Evolutionary conservation across 2,888 invertebrate species (phyloP).

Genomic region (Xestia ashworthii): DNA sequence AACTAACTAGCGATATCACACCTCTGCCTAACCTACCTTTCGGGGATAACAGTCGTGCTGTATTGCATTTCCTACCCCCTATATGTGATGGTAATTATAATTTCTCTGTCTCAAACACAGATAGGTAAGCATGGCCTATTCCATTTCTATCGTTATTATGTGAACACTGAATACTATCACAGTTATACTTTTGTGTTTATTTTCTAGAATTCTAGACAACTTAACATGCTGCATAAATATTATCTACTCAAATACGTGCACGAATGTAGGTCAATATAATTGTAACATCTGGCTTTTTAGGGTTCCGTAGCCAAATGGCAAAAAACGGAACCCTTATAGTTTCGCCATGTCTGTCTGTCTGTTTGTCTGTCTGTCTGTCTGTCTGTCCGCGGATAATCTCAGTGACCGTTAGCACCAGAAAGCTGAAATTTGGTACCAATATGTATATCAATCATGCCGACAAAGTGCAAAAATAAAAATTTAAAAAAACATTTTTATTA

Average conservation of each 20-base stretch:
- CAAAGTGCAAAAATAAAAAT: too few species aligned
- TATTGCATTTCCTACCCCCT: not conserved
- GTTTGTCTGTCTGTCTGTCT: too few species aligned
- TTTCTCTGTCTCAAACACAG: not conserved
- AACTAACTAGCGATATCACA: not conserved
- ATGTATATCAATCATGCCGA: too few species aligned
- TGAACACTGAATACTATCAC: conserved; percentile 3
- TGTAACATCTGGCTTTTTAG: conserved; percentile 38
- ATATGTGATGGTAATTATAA: not conserved
- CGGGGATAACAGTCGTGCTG: not conserved
- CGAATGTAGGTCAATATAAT: conserved; percentile 46
- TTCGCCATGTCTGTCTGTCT: too few species aligned
- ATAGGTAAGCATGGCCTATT: conserved; percentile 7
- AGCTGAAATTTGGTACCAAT: too few species aligned
- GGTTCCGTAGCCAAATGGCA: too few species aligned
- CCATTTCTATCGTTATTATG: not conserved
- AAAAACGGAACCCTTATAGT: too few species aligned
- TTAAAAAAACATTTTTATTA: too few species aligned
- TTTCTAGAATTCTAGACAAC: conserved; percentile 40
- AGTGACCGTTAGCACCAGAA: too few species aligned
- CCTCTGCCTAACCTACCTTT: not conserved
- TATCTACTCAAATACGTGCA: conserved; percentile 44
- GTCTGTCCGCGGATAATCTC: too few species aligned
- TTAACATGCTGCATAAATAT: conserved; percentile 13
- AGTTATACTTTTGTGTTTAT: conserved; percentile 29